Base-by-base conservation (phyloP, 64 coral and sea anemone species). In the Anthopleura sola region DNA sequence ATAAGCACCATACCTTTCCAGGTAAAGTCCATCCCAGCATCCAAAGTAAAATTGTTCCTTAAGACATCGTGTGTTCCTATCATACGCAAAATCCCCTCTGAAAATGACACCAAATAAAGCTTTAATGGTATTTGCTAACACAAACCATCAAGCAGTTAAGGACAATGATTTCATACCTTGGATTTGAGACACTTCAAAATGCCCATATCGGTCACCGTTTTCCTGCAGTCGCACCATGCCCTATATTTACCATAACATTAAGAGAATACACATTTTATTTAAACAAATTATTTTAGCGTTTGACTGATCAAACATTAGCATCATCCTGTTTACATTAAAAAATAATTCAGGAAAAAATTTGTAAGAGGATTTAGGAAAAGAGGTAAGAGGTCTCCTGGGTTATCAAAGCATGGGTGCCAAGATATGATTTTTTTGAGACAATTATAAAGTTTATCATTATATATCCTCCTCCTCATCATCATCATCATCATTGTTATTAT, bases 1-100 rank as follows among this genome's bases (percentile, higher is more conserved):
- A 8, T 44, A 6, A 44, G 9, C 40, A 8, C 4, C 29, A 33
- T 91, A 91, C 89, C 75, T 91, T 50, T 85, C 89, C 89, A 91
- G 1, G 46, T 21, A 49, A 91, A 91, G 21, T 66, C n/a, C 71
- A 34, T 77, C 33, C 84, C 36, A 80, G 69, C 9, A 40, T 85
- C 74, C 20, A 78, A 81, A 20, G 89, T 85, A 38, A 91, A 74
- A 78, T 85, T 80, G 26, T 86, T 83, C 2, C 15, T 31, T 20
- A 53, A 83, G 6, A 36, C 34, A 32, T 83, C 50, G 37, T 83
- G 82, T 83, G 48, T 83, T 20, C 49, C 82, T 38, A 83, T 55
- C 21, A 55, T 6, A 78, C 38, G 37, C 19, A 78, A 26, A 8
- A 21, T 3, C 8, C 36, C 36, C 11, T 18, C 76, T 69, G 50